Base-by-base conservation (phyloP, 1,140 invertebrate genomes). In the Aphidius gifuensis region DNA sequence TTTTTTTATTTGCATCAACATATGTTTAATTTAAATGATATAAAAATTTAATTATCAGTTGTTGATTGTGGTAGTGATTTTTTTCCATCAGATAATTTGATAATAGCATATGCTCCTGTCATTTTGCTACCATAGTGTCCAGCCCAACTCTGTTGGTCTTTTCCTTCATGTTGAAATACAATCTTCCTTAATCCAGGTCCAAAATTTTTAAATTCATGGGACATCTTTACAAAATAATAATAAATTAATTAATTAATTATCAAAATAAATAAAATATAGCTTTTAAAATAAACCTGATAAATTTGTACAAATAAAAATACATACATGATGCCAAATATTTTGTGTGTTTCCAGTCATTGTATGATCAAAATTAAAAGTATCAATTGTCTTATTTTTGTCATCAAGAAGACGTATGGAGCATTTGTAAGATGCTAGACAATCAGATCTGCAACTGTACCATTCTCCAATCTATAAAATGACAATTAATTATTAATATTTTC, bases 71-170 rank as follows among this genome's bases (percentile, higher is more conserved):
- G 16, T 16, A 38, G 49, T 44, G 58, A 7, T n/a, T 9, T 42
- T 51, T 47, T 23, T 68, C 59, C 77, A 42, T 60, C 74, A 71
- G 5, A 80, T 48, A 61, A 53, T 59, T 74, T 71, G 5, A 80
- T 48, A 61, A 53, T 79, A 4, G 88, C 74, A 66, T 78, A 81
- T 6, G 84, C 83, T 40, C 85, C 82, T 61, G 86, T 82, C 83
- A 90, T 87, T 83, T 90, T 90, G 46, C 81, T 82, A 3, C 88
- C 88, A 78, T 87, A 89, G 77, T 87, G 82, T 38, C 87, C 88
- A 60, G 80, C 80, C 87, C 87, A 89, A 77, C 82, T 88, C 65
- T 82, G 80, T 11, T 56, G 77, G 72, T 89, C 87, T 51, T 70
- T 69, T 42, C 87, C 88, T 21, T 65, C 60, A 54, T 81, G 76